Base-by-base conservation (phyloP, 2,113 vertebrate species). In the Lampris megalopsis region DNA sequence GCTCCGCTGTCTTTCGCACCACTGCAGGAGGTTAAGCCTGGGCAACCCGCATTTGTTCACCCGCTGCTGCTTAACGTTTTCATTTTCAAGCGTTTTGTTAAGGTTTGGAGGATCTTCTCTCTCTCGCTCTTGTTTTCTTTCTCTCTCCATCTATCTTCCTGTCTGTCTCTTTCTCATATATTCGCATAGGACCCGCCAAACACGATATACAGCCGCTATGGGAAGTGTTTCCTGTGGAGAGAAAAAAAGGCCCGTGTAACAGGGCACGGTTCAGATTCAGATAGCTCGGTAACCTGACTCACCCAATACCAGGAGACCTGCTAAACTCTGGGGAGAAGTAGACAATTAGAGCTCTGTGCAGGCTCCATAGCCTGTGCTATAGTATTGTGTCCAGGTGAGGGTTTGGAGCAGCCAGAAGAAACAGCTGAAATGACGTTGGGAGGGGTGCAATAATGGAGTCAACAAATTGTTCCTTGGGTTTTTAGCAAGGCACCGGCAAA, bases 281-380 rank as follows among this genome's bases (percentile, higher is more conserved):
- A 83, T 77, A 85, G 71, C 71, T 56, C 52, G 68, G 92, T 93
- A 94, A 94, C 88, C 88, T 41, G 92, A 94, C 77, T 88, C 92
- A 88, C 75, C 80, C 54, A 57, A 75, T 67, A 82, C 82, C 81
- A 74, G 73, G 82, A 83, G 88, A 83, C 84, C 84, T 24, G 24
- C 24, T 61, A 64, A 73, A 72, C 80, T 85, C 48, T 1, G 68
- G 88, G 82, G 75, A 75, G 68, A 70, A 54, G 53, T 37, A 47
- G 71, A 94, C 92, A 94, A 93, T 94, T 59, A 68, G 47, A 61
- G 43, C 63, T 88, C 91, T 94, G 93, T 95, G 92, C 86, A 58
- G 45, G 65, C 75, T 74, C 70, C 71, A 43, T 38, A 74, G 84
- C 72, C 79, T 48, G 75, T 62, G 58, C 47, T 73, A 47, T 52